Base-by-base conservation (phyloP, 2,888 invertebrate genomes). In the Drosophila birchii region DNA sequence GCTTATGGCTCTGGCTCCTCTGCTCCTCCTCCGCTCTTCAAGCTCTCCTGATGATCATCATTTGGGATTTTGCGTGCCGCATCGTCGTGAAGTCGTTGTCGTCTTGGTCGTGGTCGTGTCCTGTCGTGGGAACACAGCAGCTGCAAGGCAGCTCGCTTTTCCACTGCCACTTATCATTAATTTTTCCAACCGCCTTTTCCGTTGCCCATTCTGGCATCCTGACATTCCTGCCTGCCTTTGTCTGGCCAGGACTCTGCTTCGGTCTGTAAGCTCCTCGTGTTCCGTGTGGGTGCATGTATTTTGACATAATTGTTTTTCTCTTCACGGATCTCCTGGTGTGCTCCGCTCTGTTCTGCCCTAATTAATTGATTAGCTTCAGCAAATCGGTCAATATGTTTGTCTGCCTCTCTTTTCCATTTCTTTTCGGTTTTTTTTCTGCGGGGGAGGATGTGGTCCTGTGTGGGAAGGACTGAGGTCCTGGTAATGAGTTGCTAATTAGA, bases 341-440 rank as follows among this genome's bases (percentile, higher is more conserved):
- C 59, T 63, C 38, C 32, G 44, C 39, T n/a, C 63, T 34, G 36
- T 59, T 54, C 78, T 75, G 70, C 77, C 84, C 88, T 91, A 91
- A 91, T 91, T 91, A 91, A 91, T 91, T 91, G 91, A 91, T 91
- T 91, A 91, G 91, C 91, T 91, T 91, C 90, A 88, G 90, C 89
- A 91, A 91, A 91, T 91, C 91, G 90, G 90, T 91, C 90, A 91
- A 91, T 91, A 91, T 90, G 90, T 88, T 86, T 76, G 38, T 49
- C 54, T 79, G 23, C 56, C 64, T 29, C 67, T 67, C 44, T 47
- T 66, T 57, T 47, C 61, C 23, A 61, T 59, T 49, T 64, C 78
- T 76, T 80, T 81, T 83, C 80, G 76, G 73, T 0, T 2, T 76
- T 0, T 2, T 76, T 69, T 23, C 64, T 70, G 66, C 47, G 41